These are phyloP conservation scores for Barypeithes pellucidus DNA, from an alignment of 2,888 invertebrate genomes.

Conservation along the genomic window DNA sequence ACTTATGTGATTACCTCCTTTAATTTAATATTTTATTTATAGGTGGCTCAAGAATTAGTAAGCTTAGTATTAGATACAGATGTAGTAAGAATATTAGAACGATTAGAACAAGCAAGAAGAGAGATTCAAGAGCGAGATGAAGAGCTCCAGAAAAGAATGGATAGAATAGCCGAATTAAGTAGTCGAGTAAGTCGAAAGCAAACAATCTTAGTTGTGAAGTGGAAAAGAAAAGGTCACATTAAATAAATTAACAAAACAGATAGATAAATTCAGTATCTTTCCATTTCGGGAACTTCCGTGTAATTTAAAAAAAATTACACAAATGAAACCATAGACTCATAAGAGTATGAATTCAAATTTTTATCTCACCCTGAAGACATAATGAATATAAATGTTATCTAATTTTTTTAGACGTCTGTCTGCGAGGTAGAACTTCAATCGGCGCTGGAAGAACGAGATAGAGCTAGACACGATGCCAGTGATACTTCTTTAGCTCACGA, in stretches of 20 bases:
- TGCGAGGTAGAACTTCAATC: slow-evolving; percentile 88
- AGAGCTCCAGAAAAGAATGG: slow-evolving; percentile 86
- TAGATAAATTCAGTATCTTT: no score
- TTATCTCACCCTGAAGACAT: no score
- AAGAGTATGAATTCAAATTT: no score
- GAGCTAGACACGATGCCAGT: slow-evolving; percentile 84
- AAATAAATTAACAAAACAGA: no score
- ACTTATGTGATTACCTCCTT: no score
- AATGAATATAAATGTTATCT: neutral
- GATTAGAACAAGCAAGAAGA: slow-evolving; percentile 84
- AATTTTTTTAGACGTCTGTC: slow-evolving; percentile 75
- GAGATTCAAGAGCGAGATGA: slow-evolving; percentile 85
- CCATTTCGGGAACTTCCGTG: no score
- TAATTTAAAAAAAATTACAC: no score
- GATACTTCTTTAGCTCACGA: slow-evolving; percentile 84
- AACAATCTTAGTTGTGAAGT: no score
- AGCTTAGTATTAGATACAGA: slow-evolving; percentile 83
- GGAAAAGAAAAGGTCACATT: no score
- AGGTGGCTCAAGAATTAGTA: slow-evolving; percentile 84
- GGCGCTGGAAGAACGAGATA: slow-evolving; percentile 87
- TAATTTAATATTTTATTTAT: no score
- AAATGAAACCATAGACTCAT: no score
- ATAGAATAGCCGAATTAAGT: slow-evolving; percentile 85
- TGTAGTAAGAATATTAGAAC: slow-evolving; percentile 81
- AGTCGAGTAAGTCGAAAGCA: slow-evolving; percentile 84